Percentiles rank a stretch among this genome's conserved stretches.
phyloP scores from a whole-genome alignment of 2,113 vertebrate species.

The Castor canadensis region DNA sequence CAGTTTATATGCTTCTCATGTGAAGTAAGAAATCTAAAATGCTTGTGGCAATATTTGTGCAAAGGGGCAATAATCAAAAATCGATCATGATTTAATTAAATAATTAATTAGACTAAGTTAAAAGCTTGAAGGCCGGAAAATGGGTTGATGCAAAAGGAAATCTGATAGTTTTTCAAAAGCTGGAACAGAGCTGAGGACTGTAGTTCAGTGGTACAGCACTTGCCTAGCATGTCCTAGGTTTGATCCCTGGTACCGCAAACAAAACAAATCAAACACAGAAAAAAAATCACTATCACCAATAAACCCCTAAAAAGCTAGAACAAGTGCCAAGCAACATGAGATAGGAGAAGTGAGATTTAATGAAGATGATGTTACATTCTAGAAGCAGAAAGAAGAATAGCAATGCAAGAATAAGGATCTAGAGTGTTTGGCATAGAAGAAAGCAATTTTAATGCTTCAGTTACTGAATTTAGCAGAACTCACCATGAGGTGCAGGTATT shows the following conservation, averaged over 20 bases:
- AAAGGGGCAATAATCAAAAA: background rate
- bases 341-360: background rate
- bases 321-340: background rate
- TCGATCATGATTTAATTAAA: background rate
- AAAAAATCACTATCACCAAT: too few relatives aligned
- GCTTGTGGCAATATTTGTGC: background rate
- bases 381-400: background rate
- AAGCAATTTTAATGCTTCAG: rapidly evolving
- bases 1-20: background rate
- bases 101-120: background rate
- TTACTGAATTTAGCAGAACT: background rate
- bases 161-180: background rate
- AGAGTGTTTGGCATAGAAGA: background rate
- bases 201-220: too few relatives aligned
- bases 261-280: too few relatives aligned
- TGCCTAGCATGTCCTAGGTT: too few relatives aligned
- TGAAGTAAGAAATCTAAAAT: background rate
- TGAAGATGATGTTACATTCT: background rate
- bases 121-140: background rate
- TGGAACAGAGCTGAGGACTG: background rate
- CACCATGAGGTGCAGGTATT: rapidly evolving
- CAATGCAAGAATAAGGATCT: background rate
- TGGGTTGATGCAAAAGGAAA: background rate
- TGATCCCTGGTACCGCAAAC: too few relatives aligned
- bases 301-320: background rate